Conservation (phyloP, 2,113 vertebrate genomes). For the Chaetodon auriga region DNA sequence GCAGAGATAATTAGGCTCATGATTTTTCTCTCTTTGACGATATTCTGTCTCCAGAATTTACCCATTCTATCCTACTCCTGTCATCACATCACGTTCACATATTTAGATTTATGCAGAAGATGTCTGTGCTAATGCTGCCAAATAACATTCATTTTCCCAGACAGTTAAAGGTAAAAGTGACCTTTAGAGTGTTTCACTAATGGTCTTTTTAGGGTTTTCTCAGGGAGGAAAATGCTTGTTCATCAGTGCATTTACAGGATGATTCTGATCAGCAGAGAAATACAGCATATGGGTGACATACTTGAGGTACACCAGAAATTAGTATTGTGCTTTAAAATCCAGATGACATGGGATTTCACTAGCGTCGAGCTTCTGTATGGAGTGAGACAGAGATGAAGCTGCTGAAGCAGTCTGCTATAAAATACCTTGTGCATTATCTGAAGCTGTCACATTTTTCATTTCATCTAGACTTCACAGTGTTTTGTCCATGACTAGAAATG, state of each 20-base stretch:
- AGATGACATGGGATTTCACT: too few species aligned
- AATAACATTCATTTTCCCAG: neutral
- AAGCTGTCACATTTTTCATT: too few species aligned
- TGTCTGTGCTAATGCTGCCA: neutral
- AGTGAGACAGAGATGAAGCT: too few species aligned
- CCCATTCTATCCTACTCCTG: neutral
- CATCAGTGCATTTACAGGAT: neutral
- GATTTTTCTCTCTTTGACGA: neutral
- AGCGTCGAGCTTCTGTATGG: too few species aligned
- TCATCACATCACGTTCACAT: neutral
- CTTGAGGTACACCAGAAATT: neutral
- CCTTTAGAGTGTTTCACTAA: neutral
- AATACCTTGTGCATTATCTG: too few species aligned
- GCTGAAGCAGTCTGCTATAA: too few species aligned
- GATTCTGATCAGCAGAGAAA: neutral
- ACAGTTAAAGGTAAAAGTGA: slow-evolving; percentile 2
- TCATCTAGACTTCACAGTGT: neutral
- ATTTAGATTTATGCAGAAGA: neutral
- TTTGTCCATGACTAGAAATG: neutral
- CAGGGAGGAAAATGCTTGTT: neutral
- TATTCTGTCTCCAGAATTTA: neutral
- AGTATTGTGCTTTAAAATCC: neutral
- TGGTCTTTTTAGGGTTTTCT: neutral
- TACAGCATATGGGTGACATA: neutral
- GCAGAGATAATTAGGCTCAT: slow-evolving; percentile 8